Conservation (phyloP, 2,888 invertebrate genomes). For the Salticus scenicus region DNA sequence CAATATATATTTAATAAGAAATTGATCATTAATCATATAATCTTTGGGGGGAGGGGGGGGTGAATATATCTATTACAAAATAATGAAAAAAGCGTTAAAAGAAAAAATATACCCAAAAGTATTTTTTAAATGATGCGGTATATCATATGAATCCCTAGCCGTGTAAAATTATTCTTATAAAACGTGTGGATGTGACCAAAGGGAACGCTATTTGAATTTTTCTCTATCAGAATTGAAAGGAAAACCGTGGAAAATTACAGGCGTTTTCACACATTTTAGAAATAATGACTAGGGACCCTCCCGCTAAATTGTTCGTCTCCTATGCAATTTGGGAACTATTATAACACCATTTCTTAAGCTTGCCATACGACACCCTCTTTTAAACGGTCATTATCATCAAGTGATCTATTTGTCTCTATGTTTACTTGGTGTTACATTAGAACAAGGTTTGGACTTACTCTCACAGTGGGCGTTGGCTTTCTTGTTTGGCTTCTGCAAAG, state of each 20-base stretch:
- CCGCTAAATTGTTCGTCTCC: conserved; percentile 53
- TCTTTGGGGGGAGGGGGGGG: too few relatives aligned
- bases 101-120: background rate
- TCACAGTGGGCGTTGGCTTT: conserved; percentile 28
- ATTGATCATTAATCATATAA: too few relatives aligned
- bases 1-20: too few relatives aligned
- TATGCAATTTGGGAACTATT: conserved; percentile 61
- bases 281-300: conserved; percentile 40
- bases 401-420: conserved; percentile 30
- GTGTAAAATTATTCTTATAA: conserved; percentile 26
- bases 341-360: conserved; percentile 64
- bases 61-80: background rate
- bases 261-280: conserved; percentile 58
- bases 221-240: conserved; percentile 38
- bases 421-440: background rate
- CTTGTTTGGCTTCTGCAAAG: conserved; percentile 36
- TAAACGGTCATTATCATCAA: conserved; percentile 49
- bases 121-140: background rate
- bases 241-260: conserved; percentile 57
- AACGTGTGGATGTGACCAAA: conserved; percentile 42
- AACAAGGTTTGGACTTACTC: background rate
- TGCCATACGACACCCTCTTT: conserved; percentile 56
- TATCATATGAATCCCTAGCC: background rate
- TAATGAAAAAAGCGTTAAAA: background rate
- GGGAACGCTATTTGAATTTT: conserved; percentile 56